These are phyloP conservation scores for Champsocephalus gunnari DNA, from an alignment of 2,797 vertebrate species.

Conservation along the genomic window DNA sequence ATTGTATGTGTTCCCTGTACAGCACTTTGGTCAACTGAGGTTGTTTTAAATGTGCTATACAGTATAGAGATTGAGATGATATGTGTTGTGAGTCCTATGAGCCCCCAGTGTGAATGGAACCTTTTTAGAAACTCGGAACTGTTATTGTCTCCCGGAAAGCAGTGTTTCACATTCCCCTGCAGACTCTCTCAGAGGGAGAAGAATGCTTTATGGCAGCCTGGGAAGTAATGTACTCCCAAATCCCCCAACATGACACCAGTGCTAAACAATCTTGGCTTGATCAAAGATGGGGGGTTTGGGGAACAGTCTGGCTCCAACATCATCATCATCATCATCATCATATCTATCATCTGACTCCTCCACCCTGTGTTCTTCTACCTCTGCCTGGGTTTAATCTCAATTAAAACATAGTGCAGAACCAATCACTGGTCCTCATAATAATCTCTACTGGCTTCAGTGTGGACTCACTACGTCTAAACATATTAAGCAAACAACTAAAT, in stretches of 20 bases:
- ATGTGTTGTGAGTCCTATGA: background rate
- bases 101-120: slow-evolving; percentile 30
- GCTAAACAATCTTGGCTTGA: slow-evolving; percentile 45
- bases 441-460: slow-evolving; percentile 34
- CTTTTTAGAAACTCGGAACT: slow-evolving; percentile 23
- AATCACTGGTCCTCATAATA: slow-evolving; percentile 45
- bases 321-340: background rate
- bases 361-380: background rate
- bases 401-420: slow-evolving; percentile 38
- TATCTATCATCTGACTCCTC: slow-evolving; percentile 3
- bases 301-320: slow-evolving; percentile 14
- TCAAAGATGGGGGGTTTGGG: slow-evolving; percentile 24
- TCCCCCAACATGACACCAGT: slow-evolving; percentile 42
- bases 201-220: slow-evolving; percentile 39
- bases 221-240: slow-evolving; percentile 43
- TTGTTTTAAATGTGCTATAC: too few relatives aligned
- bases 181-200: slow-evolving; percentile 45
- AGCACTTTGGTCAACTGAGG: too few relatives aligned
- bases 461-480: slow-evolving; percentile 52
- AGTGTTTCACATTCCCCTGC: slow-evolving; percentile 40
- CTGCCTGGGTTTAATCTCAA: slow-evolving; percentile 27
- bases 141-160: slow-evolving; percentile 42
- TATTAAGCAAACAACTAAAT: slow-evolving; percentile 64
- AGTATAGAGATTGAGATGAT: too few relatives aligned
- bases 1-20: too few relatives aligned